Percentiles rank a stretch among this genome's conserved stretches.
These are phyloP conservation scores for Hirundo rustica DNA, from an alignment of 2,797 vertebrate species.

Conservation along the genomic window DNA sequence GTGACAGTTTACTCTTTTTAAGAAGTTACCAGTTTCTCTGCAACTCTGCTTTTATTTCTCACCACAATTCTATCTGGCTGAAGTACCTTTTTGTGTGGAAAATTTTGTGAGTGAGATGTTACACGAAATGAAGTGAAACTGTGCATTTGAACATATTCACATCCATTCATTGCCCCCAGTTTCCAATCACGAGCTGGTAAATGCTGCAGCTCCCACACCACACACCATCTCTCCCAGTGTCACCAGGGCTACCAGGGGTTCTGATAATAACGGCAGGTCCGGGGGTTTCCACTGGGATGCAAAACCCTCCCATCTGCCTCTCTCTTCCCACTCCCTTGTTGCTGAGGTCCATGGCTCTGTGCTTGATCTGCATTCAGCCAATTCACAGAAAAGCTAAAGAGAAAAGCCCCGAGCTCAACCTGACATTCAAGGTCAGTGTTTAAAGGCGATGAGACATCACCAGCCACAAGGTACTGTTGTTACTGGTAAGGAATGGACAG, in stretches of 20 bases:
- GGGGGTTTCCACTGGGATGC: neutral
- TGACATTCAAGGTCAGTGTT: neutral
- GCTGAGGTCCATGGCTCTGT: neutral
- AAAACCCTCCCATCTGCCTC: neutral
- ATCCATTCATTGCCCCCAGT: neutral
- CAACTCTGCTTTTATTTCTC: conserved; percentile 17
- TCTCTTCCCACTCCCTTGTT: neutral
- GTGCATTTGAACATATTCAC: neutral
- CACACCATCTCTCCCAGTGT: neutral
- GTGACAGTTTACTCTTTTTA: conserved; percentile 46
- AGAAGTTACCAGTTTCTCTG: conserved; percentile 36
- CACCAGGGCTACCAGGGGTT: neutral
- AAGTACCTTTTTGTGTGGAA: neutral
- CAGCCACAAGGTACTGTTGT: neutral
- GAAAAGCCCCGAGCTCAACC: neutral
- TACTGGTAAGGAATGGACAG: neutral
- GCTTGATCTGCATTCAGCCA: neutral
- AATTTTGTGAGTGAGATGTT: neutral
- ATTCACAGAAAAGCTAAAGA: neutral
- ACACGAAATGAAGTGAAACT: neutral
- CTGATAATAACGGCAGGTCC: neutral
- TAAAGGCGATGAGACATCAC: neutral
- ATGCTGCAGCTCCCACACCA: neutral
- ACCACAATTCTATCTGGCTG: neutral
- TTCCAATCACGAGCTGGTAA: neutral